Base-by-base conservation (phyloP, 2,888 invertebrate genomes). In the Pachymerium ferrugineum region DNA sequence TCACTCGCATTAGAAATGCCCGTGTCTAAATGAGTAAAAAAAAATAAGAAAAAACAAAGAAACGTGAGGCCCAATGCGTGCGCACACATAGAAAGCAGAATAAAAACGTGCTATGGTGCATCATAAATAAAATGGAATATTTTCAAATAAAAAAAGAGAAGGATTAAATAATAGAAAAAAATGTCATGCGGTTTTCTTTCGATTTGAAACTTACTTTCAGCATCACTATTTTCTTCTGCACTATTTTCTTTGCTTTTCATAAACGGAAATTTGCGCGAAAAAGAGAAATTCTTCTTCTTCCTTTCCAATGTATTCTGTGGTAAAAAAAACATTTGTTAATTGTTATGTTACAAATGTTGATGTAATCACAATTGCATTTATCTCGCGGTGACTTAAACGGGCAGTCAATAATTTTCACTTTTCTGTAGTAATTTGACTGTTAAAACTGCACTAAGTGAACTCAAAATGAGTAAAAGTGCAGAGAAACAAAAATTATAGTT, bases 231-330 rank as follows among this genome's bases (percentile, higher is more conserved):
- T 82, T 97, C 96, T 85, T 97, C 95, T 73, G 93, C 94, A 84
- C 94, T 95, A 82, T 97, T 95, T 84, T 99, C 98, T 86, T 97
- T 94, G 86, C 97, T 97, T 88, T 99, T 99, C 93, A 98, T 97
- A 85, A 99, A 99, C 42, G 98, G 98, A 85, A 99, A 97, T 84
- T 93, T 94, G 84, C 97, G 89, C 82, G 97, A 97, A 86, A 99
- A 98, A 75, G 97, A 96, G 81, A 98, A 92, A 81, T 98, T 97
- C 85, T 97, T 97, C 89, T 97, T 97, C 87, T 95, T 95, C 82
- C 95, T 89, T 85, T 95, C 95, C 81, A 95, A 86, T 54, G 95
- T 95, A 78, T 94, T 94, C 88, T 93, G 93, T 16, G 10, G 5
- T 0, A 68, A 28, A 68, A 68, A 69, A 69, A 30, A 69, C 28